phyloP scores from a whole-genome alignment of 2,888 invertebrate genomes.

The Scaptodrosophila latifasciaeformis region DNA sequence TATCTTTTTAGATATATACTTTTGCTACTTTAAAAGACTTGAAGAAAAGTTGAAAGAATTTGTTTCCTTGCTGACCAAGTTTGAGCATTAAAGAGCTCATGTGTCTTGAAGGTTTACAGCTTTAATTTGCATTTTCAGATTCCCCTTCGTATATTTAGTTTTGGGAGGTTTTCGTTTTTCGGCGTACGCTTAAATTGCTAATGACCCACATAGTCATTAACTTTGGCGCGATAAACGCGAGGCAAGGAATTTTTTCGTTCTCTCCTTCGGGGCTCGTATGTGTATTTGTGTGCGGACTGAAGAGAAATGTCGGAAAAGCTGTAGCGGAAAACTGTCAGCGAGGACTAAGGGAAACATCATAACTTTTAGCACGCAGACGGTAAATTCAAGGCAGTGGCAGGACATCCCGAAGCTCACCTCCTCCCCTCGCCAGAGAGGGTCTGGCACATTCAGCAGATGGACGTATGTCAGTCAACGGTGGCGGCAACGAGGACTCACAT shows the following conservation, averaged over 20 bases:
- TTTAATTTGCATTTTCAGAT: slow-evolving; percentile 23
- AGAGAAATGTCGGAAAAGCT: not conserved
- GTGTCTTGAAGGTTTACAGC: not conserved
- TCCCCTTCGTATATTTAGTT: not conserved
- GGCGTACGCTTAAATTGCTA: slow-evolving; percentile 47
- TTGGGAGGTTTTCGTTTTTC: slow-evolving; percentile 9
- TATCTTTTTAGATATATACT: too few species aligned
- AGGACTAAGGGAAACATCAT: slow-evolving; percentile 32
- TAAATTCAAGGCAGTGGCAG: not conserved
- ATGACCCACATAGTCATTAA: slow-evolving; percentile 64
- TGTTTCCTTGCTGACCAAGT: too few species aligned
- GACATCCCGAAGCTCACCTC: not conserved
- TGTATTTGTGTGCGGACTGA: too few species aligned
- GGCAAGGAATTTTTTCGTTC: slow-evolving; percentile 40
- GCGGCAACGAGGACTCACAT: slow-evolving; percentile 37
- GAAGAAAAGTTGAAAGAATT: too few species aligned
- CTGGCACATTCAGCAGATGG: slow-evolving; percentile 6
- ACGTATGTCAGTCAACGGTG: slow-evolving; percentile 46
- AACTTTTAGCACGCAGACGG: slow-evolving; percentile 32
- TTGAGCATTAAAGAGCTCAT: too few species aligned
- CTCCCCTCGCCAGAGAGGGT: slow-evolving; percentile 17
- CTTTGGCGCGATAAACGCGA: slow-evolving; percentile 54
- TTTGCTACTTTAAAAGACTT: too few species aligned
- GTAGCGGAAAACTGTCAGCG: not conserved
- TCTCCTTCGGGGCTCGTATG: not conserved